Evolutionary conservation across 2,888 invertebrate species (phyloP), one percentile per base, ranked within the genome.

Genomic region (Idaea dimidiata): DNA sequence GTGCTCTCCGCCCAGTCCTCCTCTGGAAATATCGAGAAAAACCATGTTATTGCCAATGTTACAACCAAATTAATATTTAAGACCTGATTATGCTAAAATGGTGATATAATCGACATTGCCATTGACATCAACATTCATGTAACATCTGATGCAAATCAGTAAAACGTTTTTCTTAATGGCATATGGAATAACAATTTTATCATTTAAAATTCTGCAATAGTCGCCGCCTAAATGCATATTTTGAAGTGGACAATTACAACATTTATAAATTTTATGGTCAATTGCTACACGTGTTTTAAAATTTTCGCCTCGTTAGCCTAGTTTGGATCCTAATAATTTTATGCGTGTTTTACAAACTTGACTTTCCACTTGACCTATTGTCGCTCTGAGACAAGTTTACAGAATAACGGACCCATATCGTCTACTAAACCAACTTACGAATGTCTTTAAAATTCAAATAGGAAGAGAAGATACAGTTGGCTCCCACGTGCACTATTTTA

Each of bases 1-100:
- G 94, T 93, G 71, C 95, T 94, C 67, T 94, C 94, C 58, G 94
- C 95, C 96, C 96, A 96, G 79, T 96, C 96, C 76, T 96, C 96
- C 87, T 96, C 96, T 96, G 94, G 8, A 94, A 78, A 57, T 10
- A 18, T 57, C 6, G 24, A 57, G 5, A 24, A 14, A 57, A 57
- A 57, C 16, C 18, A 18, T 24, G 62, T 60, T 57, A 65, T 58
- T 17, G 53, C 17, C 32, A 63, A 62, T 24, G 56, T 43, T 43
- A 43, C 43, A 43, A 43, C 14, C 43, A 43, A 8, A 43, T 43
- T 43, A 6, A 43, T 43, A 43, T 43, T 43, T 43, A 43, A 43
- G 10, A 43, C 43, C 60, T 31, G 55, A 60, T 58, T 62, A 62
- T 65, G 57, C 57, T 60, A 61, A 62, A 60, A 61, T 62, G 59